These are phyloP conservation scores for Coptotermes formosanus DNA, from an alignment of 1,140 invertebrate species.

Conservation along the genomic window DNA sequence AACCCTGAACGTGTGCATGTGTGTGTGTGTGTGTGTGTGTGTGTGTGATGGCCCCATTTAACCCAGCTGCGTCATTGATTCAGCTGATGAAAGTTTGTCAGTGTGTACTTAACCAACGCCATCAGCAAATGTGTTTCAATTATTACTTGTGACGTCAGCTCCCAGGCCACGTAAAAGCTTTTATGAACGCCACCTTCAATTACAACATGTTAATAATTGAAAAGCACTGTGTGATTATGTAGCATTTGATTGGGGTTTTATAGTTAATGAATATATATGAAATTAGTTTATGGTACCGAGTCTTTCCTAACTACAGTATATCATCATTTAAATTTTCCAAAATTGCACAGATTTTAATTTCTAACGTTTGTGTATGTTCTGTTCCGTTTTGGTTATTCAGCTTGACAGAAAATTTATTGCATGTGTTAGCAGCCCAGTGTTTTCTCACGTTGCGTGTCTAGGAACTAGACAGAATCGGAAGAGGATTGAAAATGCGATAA, in stretches of 20 bases:
- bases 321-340: background rate
- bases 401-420: too few species aligned
- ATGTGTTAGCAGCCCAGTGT: too few species aligned
- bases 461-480: too few species aligned
- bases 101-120: background rate
- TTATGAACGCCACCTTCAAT: conserved; percentile 11
- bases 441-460: too few species aligned
- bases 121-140: conserved; percentile 14
- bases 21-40: too few species aligned
- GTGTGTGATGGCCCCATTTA: background rate
- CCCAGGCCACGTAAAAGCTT: conserved; percentile 7
- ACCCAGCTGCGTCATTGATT: background rate
- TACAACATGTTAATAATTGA: conserved; percentile 2
- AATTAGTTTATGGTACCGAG: background rate
- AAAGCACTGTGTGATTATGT: background rate
- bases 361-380: too few species aligned
- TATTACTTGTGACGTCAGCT: conserved; percentile 12
- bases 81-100: background rate
- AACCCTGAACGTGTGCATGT: too few species aligned
- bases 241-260: conserved; percentile 8
- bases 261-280: conserved; percentile 4
- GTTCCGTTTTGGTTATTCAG: too few species aligned
- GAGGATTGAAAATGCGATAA: too few species aligned
- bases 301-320: background rate
- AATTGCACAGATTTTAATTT: background rate